A percentile compares a stretch with the other conserved stretches of the same genome.
phyloP scores from a whole-genome alignment of 1,140 invertebrate genomes.

The Doryteuthis pealeii region DNA sequence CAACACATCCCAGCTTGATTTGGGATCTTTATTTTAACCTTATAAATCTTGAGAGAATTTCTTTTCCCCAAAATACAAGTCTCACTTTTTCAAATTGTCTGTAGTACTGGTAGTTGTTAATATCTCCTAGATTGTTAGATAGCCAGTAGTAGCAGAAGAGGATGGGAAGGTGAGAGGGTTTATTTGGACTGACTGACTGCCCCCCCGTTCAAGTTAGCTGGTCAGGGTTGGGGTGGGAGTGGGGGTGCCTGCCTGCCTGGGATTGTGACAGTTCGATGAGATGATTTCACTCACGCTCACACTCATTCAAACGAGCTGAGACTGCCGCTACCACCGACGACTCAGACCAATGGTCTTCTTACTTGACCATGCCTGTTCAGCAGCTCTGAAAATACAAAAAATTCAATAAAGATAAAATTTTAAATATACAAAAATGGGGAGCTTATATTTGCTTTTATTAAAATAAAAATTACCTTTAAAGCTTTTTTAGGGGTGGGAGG shows the following conservation, averaged over 20 bases:
- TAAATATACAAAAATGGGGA: no score
- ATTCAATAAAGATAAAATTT: no score
- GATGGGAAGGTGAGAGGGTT: not conserved
- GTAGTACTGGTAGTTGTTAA: no score
- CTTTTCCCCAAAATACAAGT: no score
- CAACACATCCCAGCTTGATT: no score
- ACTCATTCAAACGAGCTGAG: constrained; percentile 16
- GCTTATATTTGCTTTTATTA: no score
- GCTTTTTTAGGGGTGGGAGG: no score
- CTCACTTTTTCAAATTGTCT: no score
- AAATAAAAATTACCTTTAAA: no score
- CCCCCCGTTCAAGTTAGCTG: not conserved
- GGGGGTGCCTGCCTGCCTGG: constrained; percentile 6
- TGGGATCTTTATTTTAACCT: no score
- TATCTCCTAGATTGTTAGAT: not conserved
- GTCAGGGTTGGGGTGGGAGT: not conserved
- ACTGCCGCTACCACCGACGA: constrained; percentile 9
- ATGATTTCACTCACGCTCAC: constrained; percentile 15
- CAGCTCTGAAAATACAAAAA: constrained; percentile 6
- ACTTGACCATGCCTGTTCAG: constrained; percentile 13
- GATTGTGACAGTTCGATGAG: constrained; percentile 16
- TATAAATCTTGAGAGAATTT: no score
- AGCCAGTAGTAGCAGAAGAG: not conserved
- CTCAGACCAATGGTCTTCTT: not conserved
- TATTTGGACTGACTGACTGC: not conserved